These are phyloP conservation scores for Talpa occidentalis DNA, from an alignment of 2,113 vertebrate species.

Conservation along the genomic window DNA sequence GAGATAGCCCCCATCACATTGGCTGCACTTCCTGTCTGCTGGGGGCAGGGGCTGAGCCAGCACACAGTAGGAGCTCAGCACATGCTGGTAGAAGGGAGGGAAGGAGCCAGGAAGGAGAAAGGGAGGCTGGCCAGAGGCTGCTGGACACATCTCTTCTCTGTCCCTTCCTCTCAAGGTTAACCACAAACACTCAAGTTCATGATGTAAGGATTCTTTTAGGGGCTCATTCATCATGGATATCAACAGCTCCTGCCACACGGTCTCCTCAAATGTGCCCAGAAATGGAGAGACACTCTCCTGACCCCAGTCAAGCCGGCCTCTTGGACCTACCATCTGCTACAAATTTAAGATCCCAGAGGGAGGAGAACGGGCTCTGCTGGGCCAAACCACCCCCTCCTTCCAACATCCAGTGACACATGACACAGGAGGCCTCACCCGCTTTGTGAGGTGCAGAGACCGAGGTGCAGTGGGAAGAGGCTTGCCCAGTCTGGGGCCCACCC, in stretches of 20 bases:
- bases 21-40: neutral
- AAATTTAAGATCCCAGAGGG: neutral
- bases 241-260: neutral
- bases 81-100: neutral
- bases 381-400: neutral
- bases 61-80: neutral
- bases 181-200: neutral
- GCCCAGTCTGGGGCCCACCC: neutral
- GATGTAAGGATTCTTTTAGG: conserved; percentile 15
- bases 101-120: neutral
- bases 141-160: neutral
- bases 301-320: neutral
- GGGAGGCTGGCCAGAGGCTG: neutral
- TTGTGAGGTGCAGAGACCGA: neutral
- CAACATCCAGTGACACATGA: rapidly evolving
- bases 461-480: neutral
- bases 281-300: neutral
- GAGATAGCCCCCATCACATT: rapidly evolving
- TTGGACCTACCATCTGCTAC: neutral
- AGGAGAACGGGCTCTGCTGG: neutral
- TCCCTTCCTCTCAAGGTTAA: neutral
- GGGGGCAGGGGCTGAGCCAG: neutral
- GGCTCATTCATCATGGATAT: neutral
- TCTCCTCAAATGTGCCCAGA: neutral
- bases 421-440: neutral